A percentile compares a stretch with the other conserved stretches of the same genome.
phyloP scores from a whole-genome alignment of 2,113 vertebrate species.

The Phalacrocorax aristotelis region DNA sequence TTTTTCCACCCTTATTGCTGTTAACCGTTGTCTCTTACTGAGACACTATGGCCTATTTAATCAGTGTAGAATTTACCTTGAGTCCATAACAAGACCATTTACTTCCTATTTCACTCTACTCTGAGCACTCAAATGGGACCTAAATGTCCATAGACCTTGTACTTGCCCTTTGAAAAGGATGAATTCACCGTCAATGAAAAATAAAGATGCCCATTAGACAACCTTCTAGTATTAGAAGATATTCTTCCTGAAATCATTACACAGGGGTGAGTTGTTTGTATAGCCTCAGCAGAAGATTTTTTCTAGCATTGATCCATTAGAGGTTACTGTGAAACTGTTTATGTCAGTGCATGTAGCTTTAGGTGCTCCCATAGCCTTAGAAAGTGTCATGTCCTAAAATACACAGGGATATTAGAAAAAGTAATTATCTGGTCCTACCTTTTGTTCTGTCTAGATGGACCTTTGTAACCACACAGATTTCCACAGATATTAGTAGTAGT shows the following conservation, averaged over 20 bases:
- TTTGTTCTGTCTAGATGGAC: background rate
- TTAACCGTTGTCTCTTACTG: slow-evolving; percentile 2
- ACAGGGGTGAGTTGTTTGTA: background rate
- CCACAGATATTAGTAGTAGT: background rate
- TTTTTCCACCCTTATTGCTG: background rate
- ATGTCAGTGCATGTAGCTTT: background rate
- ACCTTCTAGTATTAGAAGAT: background rate
- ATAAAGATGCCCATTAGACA: slow-evolving; percentile 12
- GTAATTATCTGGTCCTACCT: background rate
- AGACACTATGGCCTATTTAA: slow-evolving; percentile 13
- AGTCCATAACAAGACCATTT: slow-evolving; percentile 33
- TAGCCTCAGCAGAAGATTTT: background rate
- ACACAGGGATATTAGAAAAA: background rate
- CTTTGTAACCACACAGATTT: background rate
- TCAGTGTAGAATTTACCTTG: slow-evolving; percentile 20
- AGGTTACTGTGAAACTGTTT: background rate
- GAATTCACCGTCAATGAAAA: background rate
- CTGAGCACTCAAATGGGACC: background rate
- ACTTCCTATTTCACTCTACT: background rate
- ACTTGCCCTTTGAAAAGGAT: slow-evolving; percentile 24
- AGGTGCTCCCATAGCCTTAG: background rate
- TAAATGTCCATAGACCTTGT: background rate
- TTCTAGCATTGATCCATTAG: background rate
- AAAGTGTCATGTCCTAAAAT: background rate
- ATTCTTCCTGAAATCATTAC: background rate